Evolutionary conservation across 2,113 vertebrate genomes (phyloP), one percentile per base, ranked within the genome.

Genomic region (Nycticorax nycticorax): DNA sequence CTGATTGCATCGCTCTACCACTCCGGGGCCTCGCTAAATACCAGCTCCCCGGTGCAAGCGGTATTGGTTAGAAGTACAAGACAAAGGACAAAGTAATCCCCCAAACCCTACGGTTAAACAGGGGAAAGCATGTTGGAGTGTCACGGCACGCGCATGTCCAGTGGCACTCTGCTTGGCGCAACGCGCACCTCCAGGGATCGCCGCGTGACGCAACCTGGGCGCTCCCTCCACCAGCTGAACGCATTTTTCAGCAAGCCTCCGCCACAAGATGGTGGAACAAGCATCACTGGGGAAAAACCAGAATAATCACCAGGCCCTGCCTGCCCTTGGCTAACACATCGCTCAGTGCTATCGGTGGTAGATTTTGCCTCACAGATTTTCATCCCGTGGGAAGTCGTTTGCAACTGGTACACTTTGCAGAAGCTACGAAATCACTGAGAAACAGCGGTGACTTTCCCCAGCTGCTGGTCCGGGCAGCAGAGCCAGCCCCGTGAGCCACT

Each of bases 291-390:
- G 53, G 39, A 22, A 82, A 82, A 89, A 59, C 0, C 14, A 41
- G 32, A 33, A 67, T 7, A 12, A 68, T 41, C 35, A 32, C 16
- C 24, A 18, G 30, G 30, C 47, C 41, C 4, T 19, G 52, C 39
- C 39, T 66, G 50, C 33, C 50, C 23, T 48, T 47, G 43, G 55
- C 10, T 62, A 59, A 48, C 13, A 10, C 23, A 17, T 30, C 23
- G 35, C 67, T n/a, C 1, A 1, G 28, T 72, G 55, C 27, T 3
- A 0, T 0, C n/a, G n/a, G 32, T 41, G 59, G 43, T 35, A 68
- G 32, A 32, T 80, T 73, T 72, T 80, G 28, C 68, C 10, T 45
- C 33, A 7, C 23, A 47, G 28, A 5, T 6, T 4, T 68, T 64
- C 56, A 17, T 55, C n/a, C 43, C 45, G 22, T 20, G 53, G 37